Base-by-base conservation (phyloP, 2,797 vertebrate species). In the Synanceia verrucosa region DNA sequence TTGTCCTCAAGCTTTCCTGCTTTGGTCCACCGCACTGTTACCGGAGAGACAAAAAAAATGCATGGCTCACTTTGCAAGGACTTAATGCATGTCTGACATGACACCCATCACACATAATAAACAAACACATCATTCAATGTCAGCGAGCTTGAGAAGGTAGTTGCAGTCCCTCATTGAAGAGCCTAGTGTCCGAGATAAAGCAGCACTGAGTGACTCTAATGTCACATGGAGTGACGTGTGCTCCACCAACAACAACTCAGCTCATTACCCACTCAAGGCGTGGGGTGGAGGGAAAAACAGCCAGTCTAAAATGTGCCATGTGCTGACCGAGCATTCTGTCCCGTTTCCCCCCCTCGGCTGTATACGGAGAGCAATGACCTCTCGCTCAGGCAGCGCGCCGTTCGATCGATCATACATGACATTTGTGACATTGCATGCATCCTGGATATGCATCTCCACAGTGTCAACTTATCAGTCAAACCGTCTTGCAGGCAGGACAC, bases 321-420 rank as follows among this genome's bases (percentile, higher is more conserved):
- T 92, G 92, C 91, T 92, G 92, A 93, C 90, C 84, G 76, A 70
- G 91, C 91, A 33, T 58, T 92, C 86, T 86, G 84, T 83, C 65
- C 65, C 21, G 9, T 67, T 46, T 37, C 59, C 44, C 24, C 60
- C 66, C 65, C 77, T 65, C 59, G 82, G 81, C 86, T 84, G 79
- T 78, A 88, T 88, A 60, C 61, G 78, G 78, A 89, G 81, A 89
- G 78, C 86, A 78, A 74, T 79, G 86, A 91, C 90, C 89, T 87
- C 86, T 86, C 84, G 65, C 73, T 89, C 82, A 86, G 73, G 82
- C 70, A 41, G 75, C 4, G 56, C 4, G 10, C 34, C 44, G 9
- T 73, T 73, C 81, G 57, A 90, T 90, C 86, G 85, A 92, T 92
- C 86, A 89, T 70, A 83, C 65, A 52, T 87, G 91, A 93, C 91